Conservation (phyloP, 1,140 invertebrate species). For the Dinoponera quadriceps region DNA sequence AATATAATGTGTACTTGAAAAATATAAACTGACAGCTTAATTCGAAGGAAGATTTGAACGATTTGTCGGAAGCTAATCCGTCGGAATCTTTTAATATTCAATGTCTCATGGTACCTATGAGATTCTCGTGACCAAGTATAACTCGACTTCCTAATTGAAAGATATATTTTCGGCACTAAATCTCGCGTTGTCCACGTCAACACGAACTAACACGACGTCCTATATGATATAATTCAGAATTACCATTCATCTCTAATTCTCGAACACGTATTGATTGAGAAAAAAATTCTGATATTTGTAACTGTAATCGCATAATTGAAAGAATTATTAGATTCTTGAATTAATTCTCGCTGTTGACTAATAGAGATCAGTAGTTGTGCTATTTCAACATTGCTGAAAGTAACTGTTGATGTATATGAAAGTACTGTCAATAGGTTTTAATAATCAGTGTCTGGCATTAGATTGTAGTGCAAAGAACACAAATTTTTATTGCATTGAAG, state of each 20-base stretch:
- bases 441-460: too few relatives aligned
- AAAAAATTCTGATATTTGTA: too few relatives aligned
- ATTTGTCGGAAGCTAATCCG: constrained; percentile 6
- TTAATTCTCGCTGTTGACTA: too few relatives aligned
- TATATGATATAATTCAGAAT: background rate
- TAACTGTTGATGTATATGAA: too few relatives aligned
- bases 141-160: background rate
- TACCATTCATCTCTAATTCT: background rate
- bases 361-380: too few relatives aligned
- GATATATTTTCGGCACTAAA: background rate
- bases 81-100: background rate
- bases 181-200: background rate
- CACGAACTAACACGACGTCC: background rate
- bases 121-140: background rate
- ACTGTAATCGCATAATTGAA: too few relatives aligned
- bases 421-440: too few relatives aligned
- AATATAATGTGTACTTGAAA: background rate
- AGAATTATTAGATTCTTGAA: too few relatives aligned
- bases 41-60: constrained; percentile 5
- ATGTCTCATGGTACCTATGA: background rate
- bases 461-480: too few relatives aligned
- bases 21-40: background rate
- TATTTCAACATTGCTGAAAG: too few relatives aligned
- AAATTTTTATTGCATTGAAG: too few relatives aligned
- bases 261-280: too few relatives aligned